Percentiles rank a stretch among this genome's conserved stretches.
Evolutionary conservation across 2,113 vertebrate species (phyloP).

Genomic region (Ceyx cyanopectus): DNA sequence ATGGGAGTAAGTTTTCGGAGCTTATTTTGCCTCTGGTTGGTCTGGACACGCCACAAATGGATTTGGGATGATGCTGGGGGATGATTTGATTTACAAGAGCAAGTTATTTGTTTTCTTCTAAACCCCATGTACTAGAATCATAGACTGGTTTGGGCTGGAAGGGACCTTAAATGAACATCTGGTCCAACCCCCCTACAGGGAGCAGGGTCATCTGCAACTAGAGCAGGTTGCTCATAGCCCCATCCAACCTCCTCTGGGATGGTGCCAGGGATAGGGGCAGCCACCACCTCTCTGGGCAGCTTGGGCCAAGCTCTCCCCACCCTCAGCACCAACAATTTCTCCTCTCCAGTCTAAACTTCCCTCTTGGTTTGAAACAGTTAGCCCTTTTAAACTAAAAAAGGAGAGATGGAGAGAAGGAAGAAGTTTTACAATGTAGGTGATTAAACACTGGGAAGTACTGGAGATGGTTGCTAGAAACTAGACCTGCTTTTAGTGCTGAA

Average conservation of each 20-base stretch:
- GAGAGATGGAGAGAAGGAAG: not conserved
- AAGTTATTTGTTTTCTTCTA: not conserved
- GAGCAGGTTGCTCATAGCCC: not conserved
- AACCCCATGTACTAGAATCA: not conserved
- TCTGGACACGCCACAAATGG: not conserved
- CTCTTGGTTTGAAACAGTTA: no score
- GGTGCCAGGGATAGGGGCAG: not conserved
- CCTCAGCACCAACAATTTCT: not conserved
- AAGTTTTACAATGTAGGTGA: not conserved
- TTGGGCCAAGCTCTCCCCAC: not conserved
- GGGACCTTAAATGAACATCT: not conserved
- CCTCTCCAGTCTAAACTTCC: not conserved
- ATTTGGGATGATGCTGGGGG: not conserved
- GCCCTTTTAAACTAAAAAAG: not conserved
- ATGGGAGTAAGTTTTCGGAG: slow-evolving; percentile 85
- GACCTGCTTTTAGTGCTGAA: not conserved
- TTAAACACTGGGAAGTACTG: not conserved
- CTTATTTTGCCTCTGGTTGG: not conserved
- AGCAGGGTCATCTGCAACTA: not conserved
- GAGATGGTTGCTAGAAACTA: not conserved
- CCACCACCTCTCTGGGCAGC: not conserved
- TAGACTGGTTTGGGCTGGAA: not conserved
- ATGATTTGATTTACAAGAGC: not conserved
- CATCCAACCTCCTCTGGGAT: not conserved
- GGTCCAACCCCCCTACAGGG: not conserved